These are phyloP conservation scores for Okapia johnstoni DNA, from an alignment of 2,113 vertebrate species.

Conservation along the genomic window DNA sequence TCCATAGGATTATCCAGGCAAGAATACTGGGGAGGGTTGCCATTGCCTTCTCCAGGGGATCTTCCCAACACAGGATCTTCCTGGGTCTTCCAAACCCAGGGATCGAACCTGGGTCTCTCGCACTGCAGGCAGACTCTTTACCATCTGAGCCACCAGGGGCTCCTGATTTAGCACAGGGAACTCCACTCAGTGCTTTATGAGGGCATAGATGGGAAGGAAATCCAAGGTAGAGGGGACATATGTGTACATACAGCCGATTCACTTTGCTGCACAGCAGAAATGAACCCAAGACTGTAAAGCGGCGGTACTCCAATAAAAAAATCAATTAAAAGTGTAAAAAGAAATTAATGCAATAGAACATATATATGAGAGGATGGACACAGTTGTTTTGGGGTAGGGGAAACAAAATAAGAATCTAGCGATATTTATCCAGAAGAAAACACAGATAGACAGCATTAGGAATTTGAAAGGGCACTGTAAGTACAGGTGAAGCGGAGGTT, in stretches of 20 bases:
- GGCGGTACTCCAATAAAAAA: rapidly evolving
- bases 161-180: background rate
- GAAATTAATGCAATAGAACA: background rate
- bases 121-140: background rate
- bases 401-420: background rate
- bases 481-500: background rate
- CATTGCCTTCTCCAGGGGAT: background rate
- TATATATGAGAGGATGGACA: background rate
- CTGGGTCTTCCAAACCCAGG: background rate
- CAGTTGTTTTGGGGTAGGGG: background rate
- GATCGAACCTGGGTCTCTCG: background rate
- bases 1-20: background rate
- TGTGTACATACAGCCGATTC: rapidly evolving
- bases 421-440: background rate
- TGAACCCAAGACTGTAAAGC: background rate
- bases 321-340: background rate
- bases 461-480: background rate
- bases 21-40: background rate
- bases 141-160: background rate
- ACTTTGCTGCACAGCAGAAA: background rate
- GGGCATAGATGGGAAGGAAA: background rate
- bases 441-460: background rate
- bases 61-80: background rate
- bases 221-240: background rate
- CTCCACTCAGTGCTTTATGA: background rate